Evolutionary conservation across 2,888 invertebrate genomes (phyloP).

Genomic region (Hofmannophila pseudospretella): DNA sequence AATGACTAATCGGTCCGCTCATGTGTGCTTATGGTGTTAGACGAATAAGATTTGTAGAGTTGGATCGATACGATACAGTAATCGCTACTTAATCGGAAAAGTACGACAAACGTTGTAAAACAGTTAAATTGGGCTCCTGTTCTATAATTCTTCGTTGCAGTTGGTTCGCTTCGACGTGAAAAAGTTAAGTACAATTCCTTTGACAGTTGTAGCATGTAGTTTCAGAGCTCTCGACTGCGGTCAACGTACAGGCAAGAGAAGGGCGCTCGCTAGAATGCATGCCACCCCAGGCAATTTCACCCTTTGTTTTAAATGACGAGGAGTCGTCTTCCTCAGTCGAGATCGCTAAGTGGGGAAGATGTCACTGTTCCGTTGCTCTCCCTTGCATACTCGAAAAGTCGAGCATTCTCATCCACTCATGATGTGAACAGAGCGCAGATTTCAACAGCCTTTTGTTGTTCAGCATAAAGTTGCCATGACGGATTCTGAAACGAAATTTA

Average conservation of each 20-base stretch:
- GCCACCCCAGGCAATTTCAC: slow-evolving; percentile 57
- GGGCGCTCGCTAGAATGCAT: slow-evolving; percentile 35
- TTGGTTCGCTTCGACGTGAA: not conserved
- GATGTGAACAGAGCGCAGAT: slow-evolving; percentile 52
- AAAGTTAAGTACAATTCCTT: slow-evolving; percentile 11
- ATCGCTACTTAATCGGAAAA: no score
- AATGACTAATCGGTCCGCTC: no score
- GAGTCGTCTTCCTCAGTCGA: slow-evolving; percentile 47
- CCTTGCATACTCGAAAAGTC: slow-evolving; percentile 48
- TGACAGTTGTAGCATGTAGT: slow-evolving; percentile 31
- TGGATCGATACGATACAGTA: no score
- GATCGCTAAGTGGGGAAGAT: slow-evolving; percentile 57
- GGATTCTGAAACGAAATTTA: no score
- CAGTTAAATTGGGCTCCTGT: no score
- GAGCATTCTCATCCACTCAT: slow-evolving; percentile 48
- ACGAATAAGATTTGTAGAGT: no score
- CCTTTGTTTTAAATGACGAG: slow-evolving; percentile 69
- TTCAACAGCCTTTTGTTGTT: slow-evolving; percentile 63
- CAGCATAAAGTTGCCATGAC: slow-evolving; percentile 10
- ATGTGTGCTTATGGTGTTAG: no score
- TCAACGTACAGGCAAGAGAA: slow-evolving; percentile 47
- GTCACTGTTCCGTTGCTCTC: slow-evolving; percentile 52
- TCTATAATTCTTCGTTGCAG: no score
- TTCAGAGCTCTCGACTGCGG: slow-evolving; percentile 46
- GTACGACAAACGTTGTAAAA: no score